Percentiles rank a stretch among this genome's conserved stretches.
Evolutionary conservation across 2,888 invertebrate genomes (phyloP).

Genomic region (Piscicola geometra): DNA sequence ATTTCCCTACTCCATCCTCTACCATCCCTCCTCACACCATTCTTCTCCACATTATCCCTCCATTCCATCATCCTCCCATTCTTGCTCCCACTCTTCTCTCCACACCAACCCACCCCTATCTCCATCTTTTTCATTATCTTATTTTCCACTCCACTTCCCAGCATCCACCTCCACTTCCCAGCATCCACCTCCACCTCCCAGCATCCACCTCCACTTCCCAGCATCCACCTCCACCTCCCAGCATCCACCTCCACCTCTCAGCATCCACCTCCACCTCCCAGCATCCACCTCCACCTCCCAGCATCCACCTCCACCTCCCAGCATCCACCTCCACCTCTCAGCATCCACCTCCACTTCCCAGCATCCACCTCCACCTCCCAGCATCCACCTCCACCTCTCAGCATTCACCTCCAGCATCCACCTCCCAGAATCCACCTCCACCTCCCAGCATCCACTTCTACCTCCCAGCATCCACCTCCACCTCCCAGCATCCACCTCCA

Average conservation of each 20-base stretch:
- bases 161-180: slow-evolving; percentile 13
- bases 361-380: too few species aligned
- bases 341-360: slow-evolving; percentile 8
- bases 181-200: background rate
- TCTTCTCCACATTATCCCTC: too few species aligned
- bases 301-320: background rate
- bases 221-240: background rate
- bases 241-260: slow-evolving; percentile 13
- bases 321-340: slow-evolving; percentile 13
- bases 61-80: too few species aligned
- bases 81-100: slow-evolving; percentile 59
- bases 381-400: slow-evolving; percentile 13
- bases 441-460: slow-evolving; percentile 12
- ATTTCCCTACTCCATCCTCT: too few species aligned
- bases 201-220: slow-evolving; percentile 13
- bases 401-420: background rate
- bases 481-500: slow-evolving; percentile 15
- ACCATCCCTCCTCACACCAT: too few species aligned
- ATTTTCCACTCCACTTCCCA: too few species aligned
- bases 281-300: slow-evolving; percentile 14
- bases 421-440: slow-evolving; percentile 93
- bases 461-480: slow-evolving; percentile 1
- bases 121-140: slow-evolving; percentile 5
- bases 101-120: slow-evolving; percentile 49
- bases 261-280: background rate